Percentiles rank a stretch among this genome's conserved stretches.
phyloP scores from a whole-genome alignment of 1,140 invertebrate species.

The Telenomus remus region DNA sequence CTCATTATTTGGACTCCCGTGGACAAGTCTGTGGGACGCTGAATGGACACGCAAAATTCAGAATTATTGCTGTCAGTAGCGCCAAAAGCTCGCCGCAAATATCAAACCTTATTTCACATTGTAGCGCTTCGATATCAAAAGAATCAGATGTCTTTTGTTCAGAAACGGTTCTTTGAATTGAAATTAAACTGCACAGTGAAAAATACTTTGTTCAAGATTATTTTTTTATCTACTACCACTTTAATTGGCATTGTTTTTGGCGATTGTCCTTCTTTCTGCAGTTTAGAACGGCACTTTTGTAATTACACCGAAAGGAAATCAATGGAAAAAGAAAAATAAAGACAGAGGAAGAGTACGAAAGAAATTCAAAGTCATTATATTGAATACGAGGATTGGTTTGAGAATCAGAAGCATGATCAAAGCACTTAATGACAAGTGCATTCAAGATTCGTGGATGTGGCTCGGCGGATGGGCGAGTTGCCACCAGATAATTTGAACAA shows the following conservation, averaged over 20 bases:
- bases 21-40: slow-evolving; percentile 39
- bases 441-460: slow-evolving; percentile 9
- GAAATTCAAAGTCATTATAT: slow-evolving; percentile 12
- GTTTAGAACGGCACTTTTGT: no score
- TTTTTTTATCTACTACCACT: no score
- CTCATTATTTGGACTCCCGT: slow-evolving; percentile 51
- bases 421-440: slow-evolving; percentile 32
- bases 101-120: slow-evolving; percentile 10
- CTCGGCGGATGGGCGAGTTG: slow-evolving; percentile 14
- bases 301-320: no score
- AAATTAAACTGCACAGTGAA: no score
- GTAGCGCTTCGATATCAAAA: background rate
- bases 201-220: no score
- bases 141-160: no score
- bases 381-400: slow-evolving; percentile 18
- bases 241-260: no score
- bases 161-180: no score
- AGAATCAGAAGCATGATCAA: slow-evolving; percentile 21
- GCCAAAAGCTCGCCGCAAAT: slow-evolving; percentile 5
- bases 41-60: slow-evolving; percentile 22
- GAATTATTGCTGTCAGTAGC: slow-evolving; percentile 24
- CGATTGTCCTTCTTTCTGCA: no score
- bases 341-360: background rate
- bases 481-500: slow-evolving; percentile 52
- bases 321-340: no score